These are phyloP conservation scores for Drosophila imparisetae DNA, from an alignment of 2,888 invertebrate genomes.

Conservation along the genomic window DNA sequence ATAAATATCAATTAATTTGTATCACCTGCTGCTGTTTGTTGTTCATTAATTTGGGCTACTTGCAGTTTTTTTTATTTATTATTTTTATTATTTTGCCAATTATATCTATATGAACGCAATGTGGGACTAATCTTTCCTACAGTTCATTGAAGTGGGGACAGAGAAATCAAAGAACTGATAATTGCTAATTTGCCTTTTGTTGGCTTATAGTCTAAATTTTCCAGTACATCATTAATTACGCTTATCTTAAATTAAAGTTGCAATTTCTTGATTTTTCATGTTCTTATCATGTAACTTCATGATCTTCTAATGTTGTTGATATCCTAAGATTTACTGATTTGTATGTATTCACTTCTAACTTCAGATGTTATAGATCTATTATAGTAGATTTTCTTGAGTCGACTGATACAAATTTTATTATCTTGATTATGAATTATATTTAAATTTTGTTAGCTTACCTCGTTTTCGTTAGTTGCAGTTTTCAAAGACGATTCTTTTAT, in stretches of 20 bases:
- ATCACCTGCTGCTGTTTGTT: neutral
- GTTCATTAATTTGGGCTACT: neutral
- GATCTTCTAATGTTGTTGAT: neutral
- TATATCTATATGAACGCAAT: neutral
- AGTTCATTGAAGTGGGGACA: neutral
- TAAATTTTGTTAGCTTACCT: neutral
- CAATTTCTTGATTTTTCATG: too few species aligned
- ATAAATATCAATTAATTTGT: neutral
- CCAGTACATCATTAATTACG: too few species aligned
- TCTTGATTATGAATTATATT: neutral
- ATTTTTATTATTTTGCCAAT: neutral
- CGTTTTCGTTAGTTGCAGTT: neutral
- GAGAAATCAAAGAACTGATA: neutral
- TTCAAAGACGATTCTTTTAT: neutral
- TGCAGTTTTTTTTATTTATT: neutral
- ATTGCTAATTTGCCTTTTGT: neutral
- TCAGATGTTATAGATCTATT: neutral
- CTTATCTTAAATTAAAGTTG: too few species aligned
- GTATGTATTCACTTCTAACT: neutral
- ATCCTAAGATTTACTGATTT: neutral
- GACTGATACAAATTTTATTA: neutral
- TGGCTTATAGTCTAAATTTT: neutral
- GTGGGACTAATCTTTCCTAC: neutral
- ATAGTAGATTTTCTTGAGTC: neutral
- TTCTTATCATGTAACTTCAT: neutral